Conservation (phyloP, 2,888 invertebrate genomes). For the Limnephilus marmoratus region DNA sequence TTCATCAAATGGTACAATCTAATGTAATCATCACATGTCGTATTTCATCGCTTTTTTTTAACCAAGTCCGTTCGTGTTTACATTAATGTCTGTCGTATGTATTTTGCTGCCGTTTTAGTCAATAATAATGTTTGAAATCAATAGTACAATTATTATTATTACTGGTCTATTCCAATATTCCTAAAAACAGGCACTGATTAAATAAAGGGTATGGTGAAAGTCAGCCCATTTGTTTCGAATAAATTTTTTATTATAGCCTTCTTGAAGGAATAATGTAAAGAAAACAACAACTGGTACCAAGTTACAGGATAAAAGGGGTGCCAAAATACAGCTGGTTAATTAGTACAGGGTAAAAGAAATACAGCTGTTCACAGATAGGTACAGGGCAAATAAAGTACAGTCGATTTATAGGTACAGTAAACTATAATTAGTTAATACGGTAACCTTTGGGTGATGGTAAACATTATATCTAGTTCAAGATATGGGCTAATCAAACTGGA, state of each 20-base stretch:
- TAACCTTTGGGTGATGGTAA: too few relatives aligned
- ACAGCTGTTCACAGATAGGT: too few relatives aligned
- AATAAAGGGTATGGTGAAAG: background rate
- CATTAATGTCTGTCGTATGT: background rate
- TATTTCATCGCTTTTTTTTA: background rate
- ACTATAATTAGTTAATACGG: too few relatives aligned
- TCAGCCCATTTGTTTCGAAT: background rate
- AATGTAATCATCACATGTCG: background rate
- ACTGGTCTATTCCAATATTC: conserved; percentile 1
- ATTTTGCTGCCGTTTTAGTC: background rate
- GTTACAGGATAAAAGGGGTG: too few relatives aligned
- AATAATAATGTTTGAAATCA: background rate
- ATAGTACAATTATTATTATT: background rate
- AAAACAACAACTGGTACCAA: too few relatives aligned
- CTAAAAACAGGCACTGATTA: conserved; percentile 49
- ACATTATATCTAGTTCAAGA: too few relatives aligned
- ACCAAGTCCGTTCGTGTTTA: background rate
- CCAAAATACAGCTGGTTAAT: background rate
- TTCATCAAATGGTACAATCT: background rate
- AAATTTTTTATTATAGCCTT: background rate
- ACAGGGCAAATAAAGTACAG: too few relatives aligned
- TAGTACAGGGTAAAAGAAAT: background rate
- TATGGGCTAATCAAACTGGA: too few relatives aligned
- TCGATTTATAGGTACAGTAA: too few relatives aligned
- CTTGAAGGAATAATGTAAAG: too few relatives aligned